These are phyloP conservation scores for Carposina sasakii DNA, from an alignment of 1,140 invertebrate species.

Conservation along the genomic window DNA sequence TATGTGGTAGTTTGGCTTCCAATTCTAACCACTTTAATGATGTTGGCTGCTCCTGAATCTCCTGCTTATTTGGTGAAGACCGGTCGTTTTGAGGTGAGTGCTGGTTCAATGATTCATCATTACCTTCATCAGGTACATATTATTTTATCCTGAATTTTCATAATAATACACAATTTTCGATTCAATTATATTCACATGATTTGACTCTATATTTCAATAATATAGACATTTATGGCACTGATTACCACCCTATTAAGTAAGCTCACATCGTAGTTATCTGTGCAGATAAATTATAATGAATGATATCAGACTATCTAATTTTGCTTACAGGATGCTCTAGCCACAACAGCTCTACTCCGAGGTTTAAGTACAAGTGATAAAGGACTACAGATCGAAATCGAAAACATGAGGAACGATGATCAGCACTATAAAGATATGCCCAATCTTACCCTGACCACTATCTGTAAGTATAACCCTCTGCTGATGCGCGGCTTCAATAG, in stretches of 20 bases:
- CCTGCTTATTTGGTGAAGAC: conserved; percentile 40
- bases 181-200: no score
- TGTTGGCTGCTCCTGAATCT: conserved; percentile 39
- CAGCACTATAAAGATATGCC: conserved; percentile 22
- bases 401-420: conserved; percentile 24
- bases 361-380: conserved; percentile 24
- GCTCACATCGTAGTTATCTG: no score
- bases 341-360: conserved; percentile 20
- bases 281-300: no score
- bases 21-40: conserved; percentile 18
- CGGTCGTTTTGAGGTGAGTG: conserved; percentile 34
- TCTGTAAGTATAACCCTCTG: conserved; percentile 34
- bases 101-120: background rate
- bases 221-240: no score
- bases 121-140: no score
- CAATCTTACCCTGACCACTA: conserved; percentile 17
- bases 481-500: no score
- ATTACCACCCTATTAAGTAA: no score
- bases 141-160: no score
- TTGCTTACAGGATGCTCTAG: conserved; percentile 27
- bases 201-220: background rate
- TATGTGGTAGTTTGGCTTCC: conserved; percentile 26
- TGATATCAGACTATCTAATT: no score
- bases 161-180: no score
- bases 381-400: conserved; percentile 27